Evolutionary conservation across 2,113 vertebrate genomes (phyloP).

Genomic region (Piprites chloris): DNA sequence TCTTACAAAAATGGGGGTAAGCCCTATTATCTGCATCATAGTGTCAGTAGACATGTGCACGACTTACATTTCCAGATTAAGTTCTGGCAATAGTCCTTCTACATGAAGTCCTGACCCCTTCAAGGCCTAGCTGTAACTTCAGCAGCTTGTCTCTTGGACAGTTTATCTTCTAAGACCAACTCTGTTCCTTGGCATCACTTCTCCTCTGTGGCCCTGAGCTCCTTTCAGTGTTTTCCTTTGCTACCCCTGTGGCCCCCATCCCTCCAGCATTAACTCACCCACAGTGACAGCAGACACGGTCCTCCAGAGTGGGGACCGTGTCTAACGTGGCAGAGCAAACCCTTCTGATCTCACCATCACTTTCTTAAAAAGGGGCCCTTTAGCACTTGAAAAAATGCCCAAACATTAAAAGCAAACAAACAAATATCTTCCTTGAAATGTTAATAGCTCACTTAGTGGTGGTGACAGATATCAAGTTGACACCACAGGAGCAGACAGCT

Average conservation of each 20-base stretch:
- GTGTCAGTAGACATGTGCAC: neutral
- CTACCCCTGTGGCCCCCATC: neutral
- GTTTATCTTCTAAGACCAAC: neutral
- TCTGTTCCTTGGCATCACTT: neutral
- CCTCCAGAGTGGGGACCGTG: neutral
- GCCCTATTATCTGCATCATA: neutral
- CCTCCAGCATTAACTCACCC: neutral
- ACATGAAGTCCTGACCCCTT: neutral
- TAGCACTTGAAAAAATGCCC: neutral
- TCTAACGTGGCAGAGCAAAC: neutral
- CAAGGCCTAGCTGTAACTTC: neutral
- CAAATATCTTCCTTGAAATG: neutral
- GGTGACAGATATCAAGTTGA: neutral
- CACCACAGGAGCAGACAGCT: neutral
- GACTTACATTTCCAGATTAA: neutral
- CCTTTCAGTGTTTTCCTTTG: neutral
- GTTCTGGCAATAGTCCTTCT: neutral
- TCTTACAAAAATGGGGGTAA: neutral
- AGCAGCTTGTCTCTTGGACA: neutral
- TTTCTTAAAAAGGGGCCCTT: neutral
- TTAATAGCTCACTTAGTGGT: neutral
- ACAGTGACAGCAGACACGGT: neutral
- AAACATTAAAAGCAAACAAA: neutral
- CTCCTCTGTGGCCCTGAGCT: neutral
- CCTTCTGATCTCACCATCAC: neutral